Percentiles rank a stretch among this genome's conserved stretches.
Conservation (phyloP, 2,113 vertebrate species). For the Odontophorus gujanensis region DNA sequence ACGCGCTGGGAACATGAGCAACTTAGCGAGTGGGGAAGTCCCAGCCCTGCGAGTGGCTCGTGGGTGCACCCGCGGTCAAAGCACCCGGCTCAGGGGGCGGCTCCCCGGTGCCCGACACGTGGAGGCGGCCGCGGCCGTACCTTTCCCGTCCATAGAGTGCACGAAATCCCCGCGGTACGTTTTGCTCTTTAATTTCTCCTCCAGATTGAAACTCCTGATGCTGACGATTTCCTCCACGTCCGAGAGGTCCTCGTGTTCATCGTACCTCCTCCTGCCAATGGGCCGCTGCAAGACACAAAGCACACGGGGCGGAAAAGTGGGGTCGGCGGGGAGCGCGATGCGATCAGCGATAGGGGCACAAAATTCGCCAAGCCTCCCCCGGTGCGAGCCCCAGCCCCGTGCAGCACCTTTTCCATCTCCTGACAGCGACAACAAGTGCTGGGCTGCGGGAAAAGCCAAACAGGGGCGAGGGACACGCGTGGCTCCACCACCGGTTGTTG, state of each 20-base stretch:
- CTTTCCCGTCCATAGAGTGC: constrained; percentile 91
- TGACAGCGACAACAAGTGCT: constrained; percentile 55
- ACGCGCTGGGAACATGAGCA: background rate
- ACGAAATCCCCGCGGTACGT: constrained; percentile 87
- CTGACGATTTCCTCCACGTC: constrained; percentile 95
- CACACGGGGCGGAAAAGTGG: background rate
- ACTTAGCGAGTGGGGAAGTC: background rate
- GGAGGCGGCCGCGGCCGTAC: constrained; percentile 66
- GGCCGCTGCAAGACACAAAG: constrained; percentile 84
- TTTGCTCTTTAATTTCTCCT: constrained; percentile 90
- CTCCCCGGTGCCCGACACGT: background rate
- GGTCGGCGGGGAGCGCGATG: background rate
- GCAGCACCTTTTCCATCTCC: constrained; percentile 48
- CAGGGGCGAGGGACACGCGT: too few relatives aligned
- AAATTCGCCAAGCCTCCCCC: background rate
- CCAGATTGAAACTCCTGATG: constrained; percentile 92
- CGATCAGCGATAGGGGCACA: background rate
- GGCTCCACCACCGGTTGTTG: background rate
- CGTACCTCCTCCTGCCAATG: constrained; percentile 91
- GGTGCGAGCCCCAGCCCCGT: background rate
- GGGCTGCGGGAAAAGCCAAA: background rate
- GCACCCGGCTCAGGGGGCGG: too few relatives aligned
- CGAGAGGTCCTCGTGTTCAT: constrained; percentile 93
- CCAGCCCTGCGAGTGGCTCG: background rate
- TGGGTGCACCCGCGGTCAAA: background rate